Base-by-base conservation (phyloP, 2,797 vertebrate species). In the Cheirogaleus major region DNA sequence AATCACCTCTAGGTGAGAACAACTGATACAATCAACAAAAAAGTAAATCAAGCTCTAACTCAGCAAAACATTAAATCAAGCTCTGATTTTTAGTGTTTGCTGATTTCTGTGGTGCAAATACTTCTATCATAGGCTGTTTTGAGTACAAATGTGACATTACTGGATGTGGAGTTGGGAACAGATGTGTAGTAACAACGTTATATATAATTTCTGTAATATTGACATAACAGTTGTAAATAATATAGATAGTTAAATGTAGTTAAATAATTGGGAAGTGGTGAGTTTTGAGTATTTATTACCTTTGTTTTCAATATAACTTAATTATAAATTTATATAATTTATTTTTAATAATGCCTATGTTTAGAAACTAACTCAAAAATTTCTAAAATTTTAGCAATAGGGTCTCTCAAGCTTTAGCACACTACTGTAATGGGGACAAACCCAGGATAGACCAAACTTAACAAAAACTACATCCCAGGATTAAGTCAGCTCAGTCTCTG, bases 251-350 rank as follows among this genome's bases (percentile, higher is more conserved):
- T 57, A 84, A 45, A 48, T 79, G 48, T 81, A 43, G 52, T 86
- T 87, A 86, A 85, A 55, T 84, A 45, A 30, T 43, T 75, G 59
- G 65, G 41, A 82, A 72, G 32, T n/a, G 38, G 41, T 80, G 27
- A 93, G 13, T 69, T 96, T 85, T 73, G 25, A 83, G 20, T 75
- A 45, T 81, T 59, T 82, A 41, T 96, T 95, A 7, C 11, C 25
- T 92, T 89, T 90, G 41, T 69, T 79, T 91, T 85, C 78, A 84
- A 65, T 88, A n/a, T n/a, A 63, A 48, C 43, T 89, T 89, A 81
- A 59, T 65, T 76, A 1, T 76, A 48, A 48, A 23, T 76, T 81
- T 70, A 43, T 63, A 2, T 76, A 92, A 86, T 81, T 95, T 61
- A 78, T 92, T 90, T 95, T 95, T 79, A 78, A 73, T 92, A 48